Evolutionary conservation across 2,888 invertebrate genomes (phyloP).

Genomic region (Rhimphoctona megacephalus): DNA sequence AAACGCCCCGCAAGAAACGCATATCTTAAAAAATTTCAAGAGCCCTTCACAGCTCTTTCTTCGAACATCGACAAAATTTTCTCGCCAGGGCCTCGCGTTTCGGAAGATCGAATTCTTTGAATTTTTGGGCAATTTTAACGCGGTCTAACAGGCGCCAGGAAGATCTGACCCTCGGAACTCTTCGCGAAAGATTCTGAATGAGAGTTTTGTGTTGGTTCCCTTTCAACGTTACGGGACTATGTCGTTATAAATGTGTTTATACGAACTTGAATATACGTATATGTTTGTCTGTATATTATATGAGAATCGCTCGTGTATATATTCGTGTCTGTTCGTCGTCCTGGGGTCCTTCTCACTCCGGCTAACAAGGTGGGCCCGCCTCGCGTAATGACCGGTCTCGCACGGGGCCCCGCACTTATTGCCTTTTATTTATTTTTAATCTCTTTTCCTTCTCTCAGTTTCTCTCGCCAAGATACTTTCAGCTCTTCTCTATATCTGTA

Average conservation of each 20-base stretch:
- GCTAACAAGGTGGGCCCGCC: slow-evolving; percentile 85
- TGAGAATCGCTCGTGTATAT: slow-evolving; percentile 1
- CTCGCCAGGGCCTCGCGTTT: not conserved
- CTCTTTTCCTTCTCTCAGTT: slow-evolving; percentile 81
- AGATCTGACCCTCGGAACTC: slow-evolving; percentile 60
- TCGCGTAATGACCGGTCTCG: slow-evolving; percentile 84
- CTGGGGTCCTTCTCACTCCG: slow-evolving; percentile 77
- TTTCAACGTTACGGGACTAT: slow-evolving; percentile 25
- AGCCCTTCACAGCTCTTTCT: not conserved
- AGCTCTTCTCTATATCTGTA: slow-evolving; percentile 9
- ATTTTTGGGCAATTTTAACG: slow-evolving; percentile 84
- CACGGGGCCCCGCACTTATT: slow-evolving; percentile 84
- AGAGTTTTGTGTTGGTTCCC: slow-evolving; percentile 71
- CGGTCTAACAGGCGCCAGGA: slow-evolving; percentile 81
- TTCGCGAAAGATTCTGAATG: slow-evolving; percentile 78
- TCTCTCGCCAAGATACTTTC: slow-evolving; percentile 65
- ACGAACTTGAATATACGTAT: not conserved
- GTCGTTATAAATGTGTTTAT: slow-evolving; percentile 14
- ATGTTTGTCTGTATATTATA: slow-evolving; percentile 31
- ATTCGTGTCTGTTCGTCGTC: slow-evolving; percentile 72
- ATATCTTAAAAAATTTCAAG: not conserved
- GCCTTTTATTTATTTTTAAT: slow-evolving; percentile 84
- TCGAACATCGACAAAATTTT: not conserved
- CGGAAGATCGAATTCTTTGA: slow-evolving; percentile 79
- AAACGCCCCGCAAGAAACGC: not conserved